Evolutionary conservation across 2,888 invertebrate species (phyloP).

Genomic region (Miltochrista miniata): DNA sequence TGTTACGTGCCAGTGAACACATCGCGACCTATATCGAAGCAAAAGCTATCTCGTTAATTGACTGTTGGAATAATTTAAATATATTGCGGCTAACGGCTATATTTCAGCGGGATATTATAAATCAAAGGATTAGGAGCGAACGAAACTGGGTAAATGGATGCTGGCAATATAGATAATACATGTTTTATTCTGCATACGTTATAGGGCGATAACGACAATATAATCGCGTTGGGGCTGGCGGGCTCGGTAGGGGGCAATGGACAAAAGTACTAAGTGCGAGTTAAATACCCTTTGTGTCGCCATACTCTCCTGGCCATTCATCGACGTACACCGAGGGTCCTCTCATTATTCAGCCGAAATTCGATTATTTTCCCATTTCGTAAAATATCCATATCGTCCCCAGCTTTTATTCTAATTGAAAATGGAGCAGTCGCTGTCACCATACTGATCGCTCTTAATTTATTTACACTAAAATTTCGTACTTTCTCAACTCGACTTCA

Average conservation of each 20-base stretch:
- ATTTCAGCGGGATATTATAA: constrained; percentile 76
- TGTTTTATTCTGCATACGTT: constrained; percentile 81
- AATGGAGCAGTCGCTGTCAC: constrained; percentile 68
- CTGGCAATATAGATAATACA: constrained; percentile 76
- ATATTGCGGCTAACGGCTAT: constrained; percentile 74
- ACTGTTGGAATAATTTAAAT: constrained; percentile 81
- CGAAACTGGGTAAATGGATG: constrained; percentile 71
- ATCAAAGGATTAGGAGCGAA: constrained; percentile 79
- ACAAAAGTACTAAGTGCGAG: constrained; percentile 82
- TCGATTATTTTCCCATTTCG: constrained; percentile 83
- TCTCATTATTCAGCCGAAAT: constrained; percentile 82
- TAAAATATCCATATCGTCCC: constrained; percentile 82
- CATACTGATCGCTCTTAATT: constrained; percentile 64
- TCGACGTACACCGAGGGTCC: constrained; percentile 65
- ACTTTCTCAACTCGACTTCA: constrained; percentile 42
- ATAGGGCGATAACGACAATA: constrained; percentile 79
- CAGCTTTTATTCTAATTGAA: constrained; percentile 79
- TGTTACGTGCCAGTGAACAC: constrained; percentile 45
- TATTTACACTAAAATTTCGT: constrained; percentile 55
- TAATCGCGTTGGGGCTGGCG: constrained; percentile 62
- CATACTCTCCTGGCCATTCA: constrained; percentile 72
- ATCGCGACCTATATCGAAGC: constrained; percentile 54
- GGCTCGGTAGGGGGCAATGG: constrained; percentile 56
- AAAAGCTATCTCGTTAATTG: constrained; percentile 81
- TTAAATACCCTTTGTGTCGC: constrained; percentile 82